phyloP scores from a whole-genome alignment of 53 echinoderm and acorn worm species.

The Crossaster papposus region DNA sequence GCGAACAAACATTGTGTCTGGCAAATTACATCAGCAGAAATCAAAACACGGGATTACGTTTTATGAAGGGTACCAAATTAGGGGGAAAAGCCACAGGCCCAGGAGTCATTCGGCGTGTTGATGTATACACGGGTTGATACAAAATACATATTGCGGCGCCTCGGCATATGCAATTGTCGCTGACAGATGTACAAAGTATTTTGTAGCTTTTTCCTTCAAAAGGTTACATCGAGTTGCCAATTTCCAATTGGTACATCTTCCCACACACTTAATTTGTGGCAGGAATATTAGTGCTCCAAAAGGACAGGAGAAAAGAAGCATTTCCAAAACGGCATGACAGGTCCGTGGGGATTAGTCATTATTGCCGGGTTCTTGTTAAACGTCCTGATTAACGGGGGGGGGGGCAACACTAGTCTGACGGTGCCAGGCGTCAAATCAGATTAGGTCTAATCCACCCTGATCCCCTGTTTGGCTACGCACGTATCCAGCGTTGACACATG shows the following conservation, averaged over 20 bases:
- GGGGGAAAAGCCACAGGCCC: constrained; percentile 37
- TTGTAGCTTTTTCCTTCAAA: background rate
- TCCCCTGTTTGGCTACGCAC: constrained; percentile 63
- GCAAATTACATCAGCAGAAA: constrained; percentile 45
- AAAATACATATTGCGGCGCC: constrained; percentile 57
- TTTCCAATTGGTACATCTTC: constrained; percentile 22
- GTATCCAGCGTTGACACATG: constrained; percentile 63
- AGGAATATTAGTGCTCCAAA: background rate
- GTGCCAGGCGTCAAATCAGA: constrained; percentile 56
- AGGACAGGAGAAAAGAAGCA: constrained; percentile 9
- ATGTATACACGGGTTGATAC: constrained; percentile 41
- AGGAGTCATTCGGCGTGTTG: constrained; percentile 26
- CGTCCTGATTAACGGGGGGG: constrained; percentile 41
- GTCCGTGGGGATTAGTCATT: constrained; percentile 41
- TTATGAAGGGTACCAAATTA: constrained; percentile 56
- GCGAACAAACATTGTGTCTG: constrained; percentile 45
- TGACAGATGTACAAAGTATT: constrained; percentile 36
- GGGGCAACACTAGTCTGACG: constrained; percentile 17
- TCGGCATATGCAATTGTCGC: constrained; percentile 30
- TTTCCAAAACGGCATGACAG: constrained; percentile 30
- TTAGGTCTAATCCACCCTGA: constrained; percentile 42
- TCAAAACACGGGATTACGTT: constrained; percentile 61
- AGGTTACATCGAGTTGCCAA: background rate
- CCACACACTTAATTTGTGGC: background rate
- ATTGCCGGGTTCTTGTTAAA: constrained; percentile 51